Base-by-base conservation (phyloP, 2,113 vertebrate species). In the Pachyramphus minor region DNA sequence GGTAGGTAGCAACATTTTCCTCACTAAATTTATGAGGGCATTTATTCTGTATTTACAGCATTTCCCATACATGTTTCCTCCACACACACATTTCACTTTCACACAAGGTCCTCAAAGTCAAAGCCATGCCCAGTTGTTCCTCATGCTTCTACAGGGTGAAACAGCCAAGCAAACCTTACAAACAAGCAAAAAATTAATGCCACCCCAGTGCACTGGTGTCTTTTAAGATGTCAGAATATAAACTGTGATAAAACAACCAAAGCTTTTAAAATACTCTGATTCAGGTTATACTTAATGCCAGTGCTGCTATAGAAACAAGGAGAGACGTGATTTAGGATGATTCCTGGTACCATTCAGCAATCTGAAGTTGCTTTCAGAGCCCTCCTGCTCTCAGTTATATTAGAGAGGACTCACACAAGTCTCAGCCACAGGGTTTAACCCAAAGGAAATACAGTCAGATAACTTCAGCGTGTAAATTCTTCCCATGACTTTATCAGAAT, bases 351-450 rank as follows among this genome's bases (percentile, higher is more conserved):
- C 20, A 44, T 17, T 16, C 69, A 62, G 67, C 37, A 66, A 12
- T 8, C 13, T 33, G 35, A 50, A 60, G 35, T 4, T 8, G 28
- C 47, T 41, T 9, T 17, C 4, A 3, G 55, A 72, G 41, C 31
- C 49, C 76, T 77, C 45, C 27, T 37, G 23, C 64, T 49, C 71
- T 30, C 39, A 5, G 24, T 25, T 44, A 6, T 2, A 4, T 3
- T 2, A 27, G 23, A 39, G 14, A 42, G 49, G 15, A 68, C 33
- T 49, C 1, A 0, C 25, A 25, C 10, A n/a, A 37, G 8, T 8
- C 64, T 10, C 19, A 14, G 28, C 31, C 24, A 3, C 27, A 41
- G 66, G 37, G 68, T 64, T 59, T 39, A n/a, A 50, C 58, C 69
- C 42, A 55, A 75, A 76, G 18, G 47, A 73, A 92, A n/a, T 23